Conservation (phyloP, 2,888 invertebrate species). For the Chalcosyrphus nemorum region DNA sequence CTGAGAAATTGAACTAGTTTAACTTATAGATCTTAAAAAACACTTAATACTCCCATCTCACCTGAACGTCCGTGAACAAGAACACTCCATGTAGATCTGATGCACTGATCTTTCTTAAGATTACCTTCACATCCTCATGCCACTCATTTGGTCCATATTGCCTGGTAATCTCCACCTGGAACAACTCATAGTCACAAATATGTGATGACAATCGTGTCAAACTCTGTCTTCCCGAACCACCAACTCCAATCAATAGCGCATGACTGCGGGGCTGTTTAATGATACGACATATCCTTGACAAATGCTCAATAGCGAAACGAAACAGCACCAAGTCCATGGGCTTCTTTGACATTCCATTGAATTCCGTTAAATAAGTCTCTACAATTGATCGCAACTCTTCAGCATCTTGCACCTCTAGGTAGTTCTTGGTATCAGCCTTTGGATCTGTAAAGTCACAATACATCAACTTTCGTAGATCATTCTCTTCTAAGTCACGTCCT, state of each 20-base stretch:
- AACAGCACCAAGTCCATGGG: slow-evolving; percentile 97
- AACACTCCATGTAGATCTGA: slow-evolving; percentile 94
- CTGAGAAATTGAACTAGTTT: too few species aligned
- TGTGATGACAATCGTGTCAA: slow-evolving; percentile 94
- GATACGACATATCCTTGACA: slow-evolving; percentile 94
- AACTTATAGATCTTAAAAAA: too few species aligned
- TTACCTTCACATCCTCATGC: slow-evolving; percentile 94
- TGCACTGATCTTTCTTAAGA: slow-evolving; percentile 90
- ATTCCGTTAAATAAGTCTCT: slow-evolving; percentile 94
- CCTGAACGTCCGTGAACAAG: slow-evolving; percentile 95
- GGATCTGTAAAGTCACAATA: slow-evolving; percentile 98
- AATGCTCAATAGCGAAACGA: slow-evolving; percentile 97
- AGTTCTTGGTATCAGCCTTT: slow-evolving; percentile 93
- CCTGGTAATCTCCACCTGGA: slow-evolving; percentile 95
- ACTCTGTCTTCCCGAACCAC: slow-evolving; percentile 96
- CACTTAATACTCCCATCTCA: too few species aligned
- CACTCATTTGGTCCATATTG: slow-evolving; percentile 92
- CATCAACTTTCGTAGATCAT: slow-evolving; percentile 91
- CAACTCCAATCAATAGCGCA: slow-evolving; percentile 94
- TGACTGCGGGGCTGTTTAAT: slow-evolving; percentile 96
- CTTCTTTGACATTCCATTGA: slow-evolving; percentile 97
- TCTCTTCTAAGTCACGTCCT: slow-evolving; percentile 85
- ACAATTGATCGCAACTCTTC: slow-evolving; percentile 91
- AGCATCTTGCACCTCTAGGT: slow-evolving; percentile 93
- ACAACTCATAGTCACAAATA: slow-evolving; percentile 96